Evolutionary conservation across 2,888 invertebrate species (phyloP).

Genomic region (Megalurothrips usitatus): DNA sequence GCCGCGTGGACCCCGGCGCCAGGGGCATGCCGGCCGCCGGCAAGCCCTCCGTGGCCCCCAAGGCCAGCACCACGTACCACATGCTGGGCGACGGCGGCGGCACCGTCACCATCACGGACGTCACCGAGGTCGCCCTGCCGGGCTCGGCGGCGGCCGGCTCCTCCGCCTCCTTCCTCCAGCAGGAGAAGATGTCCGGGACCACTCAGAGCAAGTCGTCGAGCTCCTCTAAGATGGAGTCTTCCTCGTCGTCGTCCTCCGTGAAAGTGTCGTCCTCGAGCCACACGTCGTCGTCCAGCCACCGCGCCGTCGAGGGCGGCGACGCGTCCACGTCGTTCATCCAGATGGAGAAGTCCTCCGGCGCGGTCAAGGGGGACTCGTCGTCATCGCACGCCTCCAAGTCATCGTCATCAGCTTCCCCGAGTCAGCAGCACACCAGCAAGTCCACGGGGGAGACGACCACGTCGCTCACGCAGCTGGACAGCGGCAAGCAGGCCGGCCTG

Average conservation of each 20-base stretch:
- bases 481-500: background rate
- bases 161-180: background rate
- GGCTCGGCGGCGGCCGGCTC: background rate
- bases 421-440: background rate
- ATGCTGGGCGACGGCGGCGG: slow-evolving; percentile 13
- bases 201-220: background rate
- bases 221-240: background rate
- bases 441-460: background rate
- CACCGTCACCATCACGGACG: slow-evolving; percentile 9
- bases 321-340: slow-evolving; percentile 15
- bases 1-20: slow-evolving; percentile 7
- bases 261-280: background rate
- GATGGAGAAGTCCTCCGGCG: background rate
- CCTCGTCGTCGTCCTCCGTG: background rate
- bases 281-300: background rate
- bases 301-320: background rate
- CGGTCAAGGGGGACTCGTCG: background rate
- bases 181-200: background rate
- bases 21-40: slow-evolving; percentile 3
- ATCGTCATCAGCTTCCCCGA: background rate
- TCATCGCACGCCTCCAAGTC: background rate
- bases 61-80: slow-evolving; percentile 6
- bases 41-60: slow-evolving; percentile 13
- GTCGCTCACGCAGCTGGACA: background rate
- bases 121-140: background rate